Percentiles rank a stretch among this genome's conserved stretches.
phyloP scores from a whole-genome alignment of 2,797 vertebrate species.

The Scolopax rusticola region DNA sequence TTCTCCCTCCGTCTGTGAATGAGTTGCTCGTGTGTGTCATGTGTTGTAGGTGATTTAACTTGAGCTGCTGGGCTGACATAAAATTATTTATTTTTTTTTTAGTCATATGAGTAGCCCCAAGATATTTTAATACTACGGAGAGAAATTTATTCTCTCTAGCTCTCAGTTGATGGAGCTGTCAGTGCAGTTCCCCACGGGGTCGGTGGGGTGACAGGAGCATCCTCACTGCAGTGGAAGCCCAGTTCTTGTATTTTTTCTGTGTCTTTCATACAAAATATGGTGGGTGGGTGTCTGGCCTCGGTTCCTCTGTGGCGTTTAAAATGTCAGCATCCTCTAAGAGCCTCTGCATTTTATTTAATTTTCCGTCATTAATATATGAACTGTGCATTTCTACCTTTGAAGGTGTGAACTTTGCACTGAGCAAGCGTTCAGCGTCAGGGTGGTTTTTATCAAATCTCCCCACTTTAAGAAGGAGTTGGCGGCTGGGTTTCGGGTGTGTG shows the following conservation, averaged over 20 bases:
- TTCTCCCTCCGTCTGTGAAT: background rate
- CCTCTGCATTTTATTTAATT: background rate
- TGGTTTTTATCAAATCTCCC: background rate
- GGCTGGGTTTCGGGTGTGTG: accelerated
- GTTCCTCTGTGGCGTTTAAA: background rate
- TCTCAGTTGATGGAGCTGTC: background rate
- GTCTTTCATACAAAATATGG: no score
- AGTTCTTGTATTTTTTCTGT: no score
- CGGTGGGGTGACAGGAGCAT: background rate
- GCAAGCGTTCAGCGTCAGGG: accelerated
- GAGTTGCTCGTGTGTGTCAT: background rate
- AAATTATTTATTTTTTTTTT: background rate
- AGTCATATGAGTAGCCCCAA: background rate
- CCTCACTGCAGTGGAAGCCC: accelerated
- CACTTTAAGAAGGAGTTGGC: background rate
- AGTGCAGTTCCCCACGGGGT: accelerated
- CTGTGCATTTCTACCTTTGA: background rate
- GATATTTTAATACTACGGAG: background rate
- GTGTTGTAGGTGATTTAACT: background rate
- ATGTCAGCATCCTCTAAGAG: no score
- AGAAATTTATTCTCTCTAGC: background rate
- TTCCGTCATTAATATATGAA: background rate
- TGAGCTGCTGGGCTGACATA: accelerated
- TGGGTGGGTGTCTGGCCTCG: background rate
- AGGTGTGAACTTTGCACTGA: accelerated